These are phyloP conservation scores for Suncus etruscus DNA, from an alignment of 2,113 vertebrate species.

Conservation along the genomic window DNA sequence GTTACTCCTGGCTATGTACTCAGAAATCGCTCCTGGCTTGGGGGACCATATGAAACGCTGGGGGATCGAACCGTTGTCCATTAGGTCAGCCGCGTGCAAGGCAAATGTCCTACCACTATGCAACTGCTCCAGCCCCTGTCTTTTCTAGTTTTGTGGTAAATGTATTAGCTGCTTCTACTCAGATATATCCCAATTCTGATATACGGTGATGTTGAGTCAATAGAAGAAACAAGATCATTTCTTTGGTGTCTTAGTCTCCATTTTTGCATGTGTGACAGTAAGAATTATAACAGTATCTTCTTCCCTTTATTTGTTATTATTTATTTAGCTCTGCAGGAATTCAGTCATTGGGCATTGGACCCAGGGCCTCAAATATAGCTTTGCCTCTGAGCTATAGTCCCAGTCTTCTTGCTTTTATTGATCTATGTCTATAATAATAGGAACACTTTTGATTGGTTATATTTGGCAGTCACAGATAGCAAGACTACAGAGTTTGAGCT, in stretches of 20 bases:
- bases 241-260: slow-evolving; percentile 7
- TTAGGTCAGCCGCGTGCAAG: too few relatives aligned
- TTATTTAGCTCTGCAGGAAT: too few relatives aligned
- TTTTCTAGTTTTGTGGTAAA: slow-evolving; percentile 38
- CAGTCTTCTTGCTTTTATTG: not conserved
- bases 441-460: not conserved
- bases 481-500: not conserved
- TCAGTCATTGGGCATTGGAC: too few relatives aligned
- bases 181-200: slow-evolving; percentile 18
- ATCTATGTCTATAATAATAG: not conserved
- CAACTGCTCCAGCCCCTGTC: not conserved
- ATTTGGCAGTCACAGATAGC: not conserved
- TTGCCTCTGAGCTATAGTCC: too few relatives aligned
- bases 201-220: slow-evolving; percentile 42
- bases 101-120: too few relatives aligned
- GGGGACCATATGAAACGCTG: too few relatives aligned
- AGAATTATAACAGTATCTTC: not conserved
- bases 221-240: slow-evolving; percentile 39
- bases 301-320: not conserved
- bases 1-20: too few relatives aligned
- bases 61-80: too few relatives aligned
- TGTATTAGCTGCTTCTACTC: slow-evolving; percentile 14
- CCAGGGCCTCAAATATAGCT: too few relatives aligned
- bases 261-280: not conserved
- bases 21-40: too few relatives aligned